Evolutionary conservation across 2,888 invertebrate species (phyloP).

Genomic region (Nomada flava): DNA sequence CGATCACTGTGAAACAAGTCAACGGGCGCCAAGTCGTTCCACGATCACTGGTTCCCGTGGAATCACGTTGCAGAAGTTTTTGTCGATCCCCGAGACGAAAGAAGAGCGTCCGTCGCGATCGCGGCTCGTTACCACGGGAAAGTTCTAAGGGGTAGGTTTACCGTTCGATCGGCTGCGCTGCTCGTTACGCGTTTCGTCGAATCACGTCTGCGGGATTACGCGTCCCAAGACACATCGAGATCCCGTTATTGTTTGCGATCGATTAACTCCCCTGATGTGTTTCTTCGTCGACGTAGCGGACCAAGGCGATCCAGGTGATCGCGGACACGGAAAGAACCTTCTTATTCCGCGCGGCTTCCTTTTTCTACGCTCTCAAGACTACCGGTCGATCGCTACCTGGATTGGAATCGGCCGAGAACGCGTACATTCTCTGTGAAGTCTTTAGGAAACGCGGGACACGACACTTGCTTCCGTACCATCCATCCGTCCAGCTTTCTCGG

Average conservation of each 20-base stretch:
- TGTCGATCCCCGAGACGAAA: conserved; percentile 1
- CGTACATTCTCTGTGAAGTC: neutral
- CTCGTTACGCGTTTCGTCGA: conserved; percentile 67
- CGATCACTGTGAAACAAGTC: conserved; percentile 1
- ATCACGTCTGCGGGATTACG: conserved; percentile 62
- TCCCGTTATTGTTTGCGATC: conserved; percentile 71
- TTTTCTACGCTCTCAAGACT: conserved; percentile 27
- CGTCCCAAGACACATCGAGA: conserved; percentile 42
- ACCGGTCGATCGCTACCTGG: neutral
- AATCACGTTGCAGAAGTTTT: conserved; percentile 37
- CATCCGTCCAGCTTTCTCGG: neutral
- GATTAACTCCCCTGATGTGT: conserved; percentile 63
- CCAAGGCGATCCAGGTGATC: conserved; percentile 31
- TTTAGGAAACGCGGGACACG: neutral
- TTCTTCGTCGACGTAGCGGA: conserved; percentile 38
- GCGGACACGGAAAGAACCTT: conserved; percentile 51
- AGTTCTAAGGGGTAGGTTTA: conserved; percentile 40
- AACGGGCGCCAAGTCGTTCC: neutral
- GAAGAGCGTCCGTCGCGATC: conserved; percentile 4
- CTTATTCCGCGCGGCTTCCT: conserved; percentile 39
- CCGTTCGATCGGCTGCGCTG: conserved; percentile 30
- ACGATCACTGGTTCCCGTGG: conserved; percentile 6
- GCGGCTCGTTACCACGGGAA: conserved; percentile 30
- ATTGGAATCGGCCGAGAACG: neutral
- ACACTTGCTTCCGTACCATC: conserved; percentile 1